Evolutionary conservation across 1,140 invertebrate species (phyloP), one percentile per base, ranked within the genome.

Genomic region (Amyelois transitella): DNA sequence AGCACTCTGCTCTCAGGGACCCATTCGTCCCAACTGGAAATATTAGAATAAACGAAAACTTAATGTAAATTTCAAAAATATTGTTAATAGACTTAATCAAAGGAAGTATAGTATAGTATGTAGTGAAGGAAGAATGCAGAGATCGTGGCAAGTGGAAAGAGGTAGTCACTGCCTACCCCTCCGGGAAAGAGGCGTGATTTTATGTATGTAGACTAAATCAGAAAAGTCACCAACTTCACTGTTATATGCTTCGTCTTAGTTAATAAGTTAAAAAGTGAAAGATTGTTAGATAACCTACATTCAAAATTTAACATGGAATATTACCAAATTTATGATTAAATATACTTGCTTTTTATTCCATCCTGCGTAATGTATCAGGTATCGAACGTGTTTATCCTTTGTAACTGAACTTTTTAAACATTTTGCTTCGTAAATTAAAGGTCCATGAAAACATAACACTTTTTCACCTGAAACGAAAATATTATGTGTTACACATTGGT

Each of bases 21-120:
- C 97, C 97, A 99, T 89, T 99, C 98, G 80, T 99, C 97, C 98
- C 97, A 99, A 90, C 97, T 98, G 89, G 80, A 92, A 77, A 69
- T 53, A 14, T 32, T 20, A 51, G 61, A 54, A 68, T 24, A 18
- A 54, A n/a, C n/a, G n/a, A n/a, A n/a, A n/a, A n/a, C n/a, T n/a
- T n/a, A n/a, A n/a, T n/a, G n/a, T n/a, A n/a, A n/a, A n/a, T n/a
- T n/a, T n/a, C n/a, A n/a, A n/a, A n/a, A n/a, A n/a, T n/a, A n/a
- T n/a, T n/a, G n/a, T n/a, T n/a, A n/a, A n/a, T n/a, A n/a, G n/a
- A n/a, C n/a, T n/a, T n/a, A n/a, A n/a, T n/a, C n/a, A n/a, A n/a
- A n/a, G n/a, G n/a, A n/a, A n/a, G n/a, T n/a, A n/a, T n/a, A n/a
- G n/a, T n/a, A n/a, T n/a, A n/a, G n/a, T n/a, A n/a, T n/a, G n/a